Percentiles rank a stretch among this genome's conserved stretches.
phyloP scores from a whole-genome alignment of 2,113 vertebrate species.

The Rallus limicola region DNA sequence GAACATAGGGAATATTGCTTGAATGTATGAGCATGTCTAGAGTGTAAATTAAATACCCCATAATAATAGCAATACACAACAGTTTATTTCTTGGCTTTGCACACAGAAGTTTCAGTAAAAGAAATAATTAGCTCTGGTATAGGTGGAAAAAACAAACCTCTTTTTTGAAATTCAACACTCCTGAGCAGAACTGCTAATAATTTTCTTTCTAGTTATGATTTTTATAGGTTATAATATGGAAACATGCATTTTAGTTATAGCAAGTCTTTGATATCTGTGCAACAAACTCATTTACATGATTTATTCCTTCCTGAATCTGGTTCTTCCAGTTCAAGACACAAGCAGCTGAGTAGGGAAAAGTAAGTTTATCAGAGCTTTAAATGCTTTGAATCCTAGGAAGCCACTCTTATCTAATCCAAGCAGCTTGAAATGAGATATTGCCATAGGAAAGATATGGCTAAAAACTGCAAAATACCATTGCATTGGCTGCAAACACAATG shows the following conservation, averaged over 20 bases:
- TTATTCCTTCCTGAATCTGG: neutral
- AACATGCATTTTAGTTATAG: neutral
- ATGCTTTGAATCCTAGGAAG: neutral
- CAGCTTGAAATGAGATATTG: conserved; percentile 2
- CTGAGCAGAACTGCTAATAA: neutral
- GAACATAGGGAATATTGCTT: neutral
- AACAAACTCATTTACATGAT: neutral
- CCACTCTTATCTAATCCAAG: conserved; percentile 2
- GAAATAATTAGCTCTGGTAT: neutral
- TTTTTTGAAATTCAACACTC: neutral
- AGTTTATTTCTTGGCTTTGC: neutral
- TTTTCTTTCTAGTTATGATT: neutral
- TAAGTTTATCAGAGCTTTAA: neutral
- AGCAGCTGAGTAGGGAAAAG: neutral
- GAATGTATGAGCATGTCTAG: neutral
- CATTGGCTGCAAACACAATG: neutral
- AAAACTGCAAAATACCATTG: neutral
- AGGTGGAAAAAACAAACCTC: neutral
- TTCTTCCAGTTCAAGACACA: neutral
- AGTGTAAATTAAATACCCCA: neutral
- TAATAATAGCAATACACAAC: neutral
- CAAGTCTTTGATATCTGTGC: neutral
- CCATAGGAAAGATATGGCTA: neutral
- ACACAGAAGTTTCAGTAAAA: neutral
- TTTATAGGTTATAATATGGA: neutral